These are phyloP conservation scores for Cercopithecus mona DNA, from an alignment of 2,113 vertebrate species.

Conservation along the genomic window DNA sequence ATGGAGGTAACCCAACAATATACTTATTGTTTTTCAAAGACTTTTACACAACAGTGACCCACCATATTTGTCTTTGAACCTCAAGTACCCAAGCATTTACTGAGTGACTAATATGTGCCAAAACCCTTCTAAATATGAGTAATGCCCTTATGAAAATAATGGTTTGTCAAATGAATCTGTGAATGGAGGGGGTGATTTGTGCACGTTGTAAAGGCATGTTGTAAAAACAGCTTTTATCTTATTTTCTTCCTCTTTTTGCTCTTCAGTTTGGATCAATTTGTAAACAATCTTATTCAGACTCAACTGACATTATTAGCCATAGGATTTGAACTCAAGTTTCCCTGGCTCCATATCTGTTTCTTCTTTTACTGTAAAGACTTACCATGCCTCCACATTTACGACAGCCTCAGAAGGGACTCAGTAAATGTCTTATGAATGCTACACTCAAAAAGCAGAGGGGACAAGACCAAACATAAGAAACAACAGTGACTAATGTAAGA, in stretches of 20 bases:
- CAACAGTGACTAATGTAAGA: neutral
- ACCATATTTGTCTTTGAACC: neutral
- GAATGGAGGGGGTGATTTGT: neutral
- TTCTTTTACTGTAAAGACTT: neutral
- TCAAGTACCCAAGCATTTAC: neutral
- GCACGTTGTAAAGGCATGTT: fast-evolving
- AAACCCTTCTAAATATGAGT: neutral
- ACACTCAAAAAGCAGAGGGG: neutral
- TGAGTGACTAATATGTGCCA: neutral
- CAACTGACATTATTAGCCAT: neutral
- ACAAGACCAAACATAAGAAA: neutral
- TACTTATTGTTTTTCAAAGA: neutral
- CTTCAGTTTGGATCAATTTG: neutral
- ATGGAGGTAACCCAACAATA: neutral
- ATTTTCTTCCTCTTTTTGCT: neutral
- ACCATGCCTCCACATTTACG: too few relatives aligned
- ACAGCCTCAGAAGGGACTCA: neutral
- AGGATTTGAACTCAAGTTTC: neutral
- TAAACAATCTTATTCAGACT: neutral
- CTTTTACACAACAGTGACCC: neutral
- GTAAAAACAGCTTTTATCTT: neutral
- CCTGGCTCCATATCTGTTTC: neutral
- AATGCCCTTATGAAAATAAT: neutral
- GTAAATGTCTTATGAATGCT: neutral
- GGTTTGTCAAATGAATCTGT: neutral